These are phyloP conservation scores for Caenorhabditis auriculariae DNA, from an alignment of 2,888 invertebrate genomes.

Conservation along the genomic window DNA sequence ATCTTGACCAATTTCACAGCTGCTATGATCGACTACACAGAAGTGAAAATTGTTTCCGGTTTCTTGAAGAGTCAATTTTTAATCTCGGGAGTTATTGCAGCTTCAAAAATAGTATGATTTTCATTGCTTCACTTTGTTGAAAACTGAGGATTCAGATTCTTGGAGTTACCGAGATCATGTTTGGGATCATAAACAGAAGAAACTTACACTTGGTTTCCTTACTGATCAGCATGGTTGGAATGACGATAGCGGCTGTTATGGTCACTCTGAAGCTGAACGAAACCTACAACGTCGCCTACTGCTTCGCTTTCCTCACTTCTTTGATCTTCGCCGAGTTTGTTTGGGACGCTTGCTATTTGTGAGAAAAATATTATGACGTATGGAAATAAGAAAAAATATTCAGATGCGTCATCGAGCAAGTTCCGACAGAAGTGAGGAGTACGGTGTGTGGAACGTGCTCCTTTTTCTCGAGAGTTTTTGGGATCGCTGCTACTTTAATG, in stretches of 20 bases:
- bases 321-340: conserved; percentile 19
- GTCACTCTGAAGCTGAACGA: conserved; percentile 9
- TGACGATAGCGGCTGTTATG: conserved; percentile 15
- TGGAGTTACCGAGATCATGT: conserved; percentile 17
- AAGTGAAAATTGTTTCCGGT: conserved; percentile 12
- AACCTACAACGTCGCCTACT: conserved; percentile 11
- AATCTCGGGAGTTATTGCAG: conserved; percentile 13
- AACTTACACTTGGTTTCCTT: conserved; percentile 23
- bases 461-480: conserved; percentile 17
- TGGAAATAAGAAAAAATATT: not conserved
- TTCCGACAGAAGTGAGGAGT: conserved; percentile 27
- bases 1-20: conserved; percentile 27
- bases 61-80: conserved; percentile 24
- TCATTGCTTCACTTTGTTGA: not conserved
- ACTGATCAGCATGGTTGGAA: conserved; percentile 9
- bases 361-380: conserved; percentile 3
- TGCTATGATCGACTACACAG: conserved; percentile 22
- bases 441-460: conserved; percentile 27
- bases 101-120: conserved; percentile 13
- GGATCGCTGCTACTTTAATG: conserved; percentile 24
- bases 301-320: conserved; percentile 11
- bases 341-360: conserved; percentile 33
- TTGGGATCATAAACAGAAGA: conserved; percentile 18
- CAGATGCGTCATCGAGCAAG: conserved; percentile 28
- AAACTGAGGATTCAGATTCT: conserved; percentile 5